Base-by-base conservation (phyloP, 2,797 vertebrate species). In the Enteromius radiatus region DNA sequence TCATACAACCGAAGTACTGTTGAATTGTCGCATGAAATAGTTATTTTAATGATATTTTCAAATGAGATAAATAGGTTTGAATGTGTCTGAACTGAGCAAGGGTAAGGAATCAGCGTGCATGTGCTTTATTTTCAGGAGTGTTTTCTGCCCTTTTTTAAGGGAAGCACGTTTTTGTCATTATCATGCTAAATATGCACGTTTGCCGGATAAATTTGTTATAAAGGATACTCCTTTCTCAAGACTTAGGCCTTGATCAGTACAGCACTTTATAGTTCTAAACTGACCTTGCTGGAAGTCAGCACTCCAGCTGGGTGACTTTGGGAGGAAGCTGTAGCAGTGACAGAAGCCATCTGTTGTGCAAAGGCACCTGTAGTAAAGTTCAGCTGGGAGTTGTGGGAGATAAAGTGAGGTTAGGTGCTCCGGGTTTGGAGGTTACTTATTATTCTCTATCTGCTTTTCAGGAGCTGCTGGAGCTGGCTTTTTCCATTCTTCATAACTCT, bases 391-490 rank as follows among this genome's bases (percentile, higher is more conserved):
- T 69, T 49, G 68, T 45, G 19, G 75, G 36, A 56, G 41, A 74
- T 26, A 26, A 80, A 56, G 56, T 75, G n/a, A 81, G 74, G 81
- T 80, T 28, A 80, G 47, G 68, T 59, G 17, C 4, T 0, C 17
- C 7, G 38, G 38, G 54, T 36, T 75, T 84, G 54, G 63, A 64
- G 80, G 77, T 83, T 10, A 11, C 49, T 61, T 14, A 11, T 65
- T 67, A 68, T 49, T 80, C n/a, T 84, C 83, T 43, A 38, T 31
- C 90, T 91, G 15, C n/a, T 80, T 80, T 86, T 75, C 67, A 96
- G 96, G 96, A 96, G 90, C 90, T 96, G 84, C 93, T 96, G 68
- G 96, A 97, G 84, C 93, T 96, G 77, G 95, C 96, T 49, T 97
- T 96, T 91, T 96, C 96, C 45, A 93, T 97, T 88, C 76, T 96